phyloP scores from a whole-genome alignment of 64 coral and sea anemone species.

The Hydrozoanthus tunicans region DNA sequence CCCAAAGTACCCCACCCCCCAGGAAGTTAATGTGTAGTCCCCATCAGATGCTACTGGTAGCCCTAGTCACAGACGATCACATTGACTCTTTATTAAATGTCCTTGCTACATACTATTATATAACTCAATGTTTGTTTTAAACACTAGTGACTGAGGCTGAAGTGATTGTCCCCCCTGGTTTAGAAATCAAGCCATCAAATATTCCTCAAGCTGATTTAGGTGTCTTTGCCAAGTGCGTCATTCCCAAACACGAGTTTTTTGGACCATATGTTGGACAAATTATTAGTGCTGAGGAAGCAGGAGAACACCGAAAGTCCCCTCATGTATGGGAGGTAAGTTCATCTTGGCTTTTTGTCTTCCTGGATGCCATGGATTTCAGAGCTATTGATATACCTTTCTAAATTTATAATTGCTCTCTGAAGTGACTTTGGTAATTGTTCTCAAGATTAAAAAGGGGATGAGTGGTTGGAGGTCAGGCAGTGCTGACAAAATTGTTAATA shows the following conservation, averaged over 20 bases:
- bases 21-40: too few species aligned
- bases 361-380: not conserved
- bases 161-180: constrained; percentile 94
- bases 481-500: too few species aligned
- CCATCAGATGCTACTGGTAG: too few species aligned
- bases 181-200: constrained; percentile 79
- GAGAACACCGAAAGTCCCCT: constrained; percentile 57
- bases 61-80: too few species aligned
- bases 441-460: too few species aligned
- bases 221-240: constrained; percentile 93
- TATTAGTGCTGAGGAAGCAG: constrained; percentile 71
- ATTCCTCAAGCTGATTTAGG: constrained; percentile 75
- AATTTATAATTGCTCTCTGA: too few species aligned
- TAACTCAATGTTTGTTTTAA: not conserved
- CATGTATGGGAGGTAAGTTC: constrained; percentile 93
- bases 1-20: too few species aligned
- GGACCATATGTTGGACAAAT: constrained; percentile 91
- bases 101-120: not conserved
- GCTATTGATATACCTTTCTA: too few species aligned
- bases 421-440: too few species aligned
- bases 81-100: not conserved
- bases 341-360: not conserved
- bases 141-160: constrained; percentile 87
- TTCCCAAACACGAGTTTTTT: constrained; percentile 99
- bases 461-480: too few species aligned